These are phyloP conservation scores for Meloidogyne exigua DNA, from an alignment of 1,140 invertebrate genomes.

Conservation along the genomic window DNA sequence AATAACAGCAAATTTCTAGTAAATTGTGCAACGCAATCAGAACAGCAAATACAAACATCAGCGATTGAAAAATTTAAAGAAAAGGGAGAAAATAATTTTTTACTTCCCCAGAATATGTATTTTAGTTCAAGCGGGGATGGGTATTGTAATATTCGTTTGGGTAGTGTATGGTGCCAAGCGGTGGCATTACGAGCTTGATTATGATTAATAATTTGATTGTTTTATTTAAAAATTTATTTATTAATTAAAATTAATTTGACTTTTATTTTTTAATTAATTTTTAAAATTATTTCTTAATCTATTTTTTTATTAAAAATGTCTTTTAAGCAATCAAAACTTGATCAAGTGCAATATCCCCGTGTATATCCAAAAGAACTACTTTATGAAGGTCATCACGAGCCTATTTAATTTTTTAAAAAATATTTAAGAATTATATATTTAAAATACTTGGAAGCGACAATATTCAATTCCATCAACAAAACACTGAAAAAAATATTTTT, in stretches of 20 bases:
- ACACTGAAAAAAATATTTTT: constrained; percentile 17
- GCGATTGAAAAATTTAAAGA: background rate
- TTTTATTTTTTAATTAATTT: too few species aligned
- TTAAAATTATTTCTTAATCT: background rate
- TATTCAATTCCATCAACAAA: constrained; percentile 30
- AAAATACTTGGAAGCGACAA: constrained; percentile 13
- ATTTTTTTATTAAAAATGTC: background rate
- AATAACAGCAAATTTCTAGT: constrained; percentile 20
- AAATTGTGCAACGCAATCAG: constrained; percentile 5
- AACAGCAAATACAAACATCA: background rate
- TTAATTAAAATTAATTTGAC: too few species aligned
- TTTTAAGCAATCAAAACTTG: constrained; percentile 33
- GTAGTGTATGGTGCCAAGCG: constrained; percentile 12
- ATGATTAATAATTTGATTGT: background rate
- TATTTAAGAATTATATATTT: background rate
- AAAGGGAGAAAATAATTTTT: background rate
- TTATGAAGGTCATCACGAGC: background rate
- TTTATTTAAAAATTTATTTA: too few species aligned
- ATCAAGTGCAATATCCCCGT: constrained; percentile 21
- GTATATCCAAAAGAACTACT: constrained; percentile 24
- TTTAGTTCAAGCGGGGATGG: constrained; percentile 25
- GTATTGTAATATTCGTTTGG: constrained; percentile 10
- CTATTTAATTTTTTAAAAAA: background rate
- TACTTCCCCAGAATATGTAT: constrained; percentile 19
- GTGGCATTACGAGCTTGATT: constrained; percentile 5